A percentile compares a stretch with the other conserved stretches of the same genome.
Evolutionary conservation across 2,797 vertebrate genomes (phyloP).

Genomic region (Characodon lateralis): DNA sequence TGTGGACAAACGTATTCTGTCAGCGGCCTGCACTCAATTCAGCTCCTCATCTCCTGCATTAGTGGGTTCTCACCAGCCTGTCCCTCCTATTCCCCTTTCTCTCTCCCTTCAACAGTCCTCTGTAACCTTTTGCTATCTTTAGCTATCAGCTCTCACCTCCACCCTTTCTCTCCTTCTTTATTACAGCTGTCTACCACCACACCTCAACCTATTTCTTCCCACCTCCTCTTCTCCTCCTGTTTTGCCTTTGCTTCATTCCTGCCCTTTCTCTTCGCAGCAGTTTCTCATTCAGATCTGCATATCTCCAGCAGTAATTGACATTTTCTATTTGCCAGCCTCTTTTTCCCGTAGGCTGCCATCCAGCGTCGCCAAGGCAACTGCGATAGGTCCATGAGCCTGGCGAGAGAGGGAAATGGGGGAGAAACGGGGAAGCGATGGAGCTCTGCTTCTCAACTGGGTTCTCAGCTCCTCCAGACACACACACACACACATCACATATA

Average conservation of each 20-base stretch:
- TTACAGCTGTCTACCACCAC: constrained; percentile 37
- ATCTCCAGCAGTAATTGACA: constrained; percentile 90
- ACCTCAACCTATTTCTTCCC: constrained; percentile 35
- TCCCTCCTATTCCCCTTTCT: neutral
- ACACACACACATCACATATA: constrained; percentile 22
- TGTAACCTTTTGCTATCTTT: constrained; percentile 57
- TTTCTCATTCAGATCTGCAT: constrained; percentile 77
- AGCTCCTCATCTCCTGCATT: constrained; percentile 70
- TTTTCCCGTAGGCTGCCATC: constrained; percentile 72
- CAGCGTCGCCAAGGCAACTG: constrained; percentile 89
- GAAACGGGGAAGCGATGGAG: constrained; percentile 5
- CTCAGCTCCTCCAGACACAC: constrained; percentile 11
- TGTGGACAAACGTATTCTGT: constrained; percentile 74
- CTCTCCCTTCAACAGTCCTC: constrained; percentile 33
- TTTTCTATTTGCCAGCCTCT: constrained; percentile 94
- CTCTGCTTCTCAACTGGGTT: constrained; percentile 58
- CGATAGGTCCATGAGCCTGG: constrained; percentile 63
- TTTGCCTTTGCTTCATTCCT: constrained; percentile 13
- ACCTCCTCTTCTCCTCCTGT: constrained; percentile 12
- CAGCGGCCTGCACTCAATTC: constrained; percentile 66
- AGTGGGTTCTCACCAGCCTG: constrained; percentile 34
- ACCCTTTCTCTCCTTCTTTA: constrained; percentile 28
- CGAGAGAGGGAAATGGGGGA: constrained; percentile 39
- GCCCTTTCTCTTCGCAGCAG: constrained; percentile 42
- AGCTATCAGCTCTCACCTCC: constrained; percentile 29